Evolutionary conservation across 2,797 vertebrate species (phyloP).

Genomic region (Enteromius anoplus): DNA sequence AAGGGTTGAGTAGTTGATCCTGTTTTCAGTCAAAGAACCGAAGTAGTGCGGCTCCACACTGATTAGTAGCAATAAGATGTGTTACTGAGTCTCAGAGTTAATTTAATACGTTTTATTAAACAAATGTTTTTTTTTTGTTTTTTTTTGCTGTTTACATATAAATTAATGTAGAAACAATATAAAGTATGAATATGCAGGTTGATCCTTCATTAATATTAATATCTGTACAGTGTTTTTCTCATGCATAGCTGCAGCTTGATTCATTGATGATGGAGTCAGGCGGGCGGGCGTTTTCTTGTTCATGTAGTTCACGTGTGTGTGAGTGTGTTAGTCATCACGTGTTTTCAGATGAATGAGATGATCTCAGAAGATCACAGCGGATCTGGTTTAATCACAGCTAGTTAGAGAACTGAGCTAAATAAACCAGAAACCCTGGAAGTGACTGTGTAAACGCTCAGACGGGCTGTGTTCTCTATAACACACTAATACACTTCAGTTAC

Average conservation of each 20-base stretch:
- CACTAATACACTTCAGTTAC: neutral
- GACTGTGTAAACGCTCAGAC: neutral
- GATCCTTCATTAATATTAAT: neutral
- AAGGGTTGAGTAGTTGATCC: too few species aligned
- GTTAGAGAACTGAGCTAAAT: neutral
- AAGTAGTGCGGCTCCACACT: too few species aligned
- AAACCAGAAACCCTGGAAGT: neutral
- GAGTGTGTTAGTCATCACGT: neutral
- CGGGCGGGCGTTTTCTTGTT: neutral
- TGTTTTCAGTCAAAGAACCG: too few species aligned
- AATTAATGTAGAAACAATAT: neutral
- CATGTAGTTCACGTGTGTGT: too few species aligned
- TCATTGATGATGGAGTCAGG: neutral
- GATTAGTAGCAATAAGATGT: too few species aligned
- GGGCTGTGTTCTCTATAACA: neutral
- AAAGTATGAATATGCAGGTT: neutral
- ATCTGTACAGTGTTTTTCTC: neutral
- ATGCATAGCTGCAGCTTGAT: neutral
- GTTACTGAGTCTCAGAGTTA: too few species aligned
- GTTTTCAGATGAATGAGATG: neutral
- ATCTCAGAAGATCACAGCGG: neutral
- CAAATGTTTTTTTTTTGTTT: too few species aligned
- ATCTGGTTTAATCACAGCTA: neutral
- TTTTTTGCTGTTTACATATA: too few species aligned
- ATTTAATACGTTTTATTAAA: too few species aligned